Conservation (phyloP, 2,888 invertebrate species). For the Platypus cylindrus region DNA sequence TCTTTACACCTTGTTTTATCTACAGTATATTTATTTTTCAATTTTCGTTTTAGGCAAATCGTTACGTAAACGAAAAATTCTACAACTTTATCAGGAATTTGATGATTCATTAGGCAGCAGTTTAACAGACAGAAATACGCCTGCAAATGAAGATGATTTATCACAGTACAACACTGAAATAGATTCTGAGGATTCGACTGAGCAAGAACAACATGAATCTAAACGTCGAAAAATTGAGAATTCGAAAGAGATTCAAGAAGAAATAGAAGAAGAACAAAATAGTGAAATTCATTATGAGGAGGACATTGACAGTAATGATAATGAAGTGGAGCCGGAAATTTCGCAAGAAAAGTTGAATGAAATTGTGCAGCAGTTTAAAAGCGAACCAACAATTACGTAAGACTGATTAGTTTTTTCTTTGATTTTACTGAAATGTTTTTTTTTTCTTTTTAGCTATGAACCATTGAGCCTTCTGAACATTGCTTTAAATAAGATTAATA, state of each 20-base stretch:
- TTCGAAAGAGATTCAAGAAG: slow-evolving; percentile 11
- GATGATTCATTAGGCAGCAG: slow-evolving; percentile 30
- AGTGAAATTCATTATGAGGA: slow-evolving; percentile 16
- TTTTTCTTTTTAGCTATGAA: slow-evolving; percentile 21
- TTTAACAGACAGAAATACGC: slow-evolving; percentile 24
- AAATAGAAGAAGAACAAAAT: slow-evolving; percentile 11
- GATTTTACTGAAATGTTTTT: slow-evolving; percentile 2
- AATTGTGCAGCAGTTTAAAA: slow-evolving; percentile 16
- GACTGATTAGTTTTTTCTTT: slow-evolving; percentile 6
- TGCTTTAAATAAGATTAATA: slow-evolving; percentile 28
- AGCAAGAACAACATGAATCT: slow-evolving; percentile 11
- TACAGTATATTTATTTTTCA: no score
- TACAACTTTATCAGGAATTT: slow-evolving; percentile 26
- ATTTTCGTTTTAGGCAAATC: no score
- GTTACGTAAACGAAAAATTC: slow-evolving; percentile 22
- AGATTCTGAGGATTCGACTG: slow-evolving; percentile 21
- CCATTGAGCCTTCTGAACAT: slow-evolving; percentile 28
- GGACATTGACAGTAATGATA: slow-evolving; percentile 7
- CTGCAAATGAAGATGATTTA: slow-evolving; percentile 9
- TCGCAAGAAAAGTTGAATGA: slow-evolving; percentile 3
- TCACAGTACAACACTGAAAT: slow-evolving; percentile 22
- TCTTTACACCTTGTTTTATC: no score
- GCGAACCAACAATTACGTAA: slow-evolving; percentile 22
- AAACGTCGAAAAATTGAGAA: slow-evolving; percentile 17
- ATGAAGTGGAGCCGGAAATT: slow-evolving; percentile 5